Conservation (phyloP, 2,797 vertebrate genomes). For the Percopsis omiscomaycus region DNA sequence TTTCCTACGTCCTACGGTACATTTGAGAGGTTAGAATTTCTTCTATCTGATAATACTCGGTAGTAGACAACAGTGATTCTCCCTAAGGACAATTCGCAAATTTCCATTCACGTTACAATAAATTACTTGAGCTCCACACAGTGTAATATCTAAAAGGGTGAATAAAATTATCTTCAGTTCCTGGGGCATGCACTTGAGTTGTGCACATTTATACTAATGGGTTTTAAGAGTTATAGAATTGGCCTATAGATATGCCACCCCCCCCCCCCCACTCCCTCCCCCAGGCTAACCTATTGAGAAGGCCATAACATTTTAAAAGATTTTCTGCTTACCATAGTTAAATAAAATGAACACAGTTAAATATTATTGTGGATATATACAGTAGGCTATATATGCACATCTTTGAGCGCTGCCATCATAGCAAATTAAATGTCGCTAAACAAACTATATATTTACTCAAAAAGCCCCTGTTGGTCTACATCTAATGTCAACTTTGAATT, state of each 20-base stretch:
- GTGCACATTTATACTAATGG: conserved; percentile 47
- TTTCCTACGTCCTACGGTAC: conserved; percentile 2
- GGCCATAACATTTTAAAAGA: conserved; percentile 45
- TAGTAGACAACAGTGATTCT: conserved; percentile 31
- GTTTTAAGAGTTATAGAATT: conserved; percentile 42
- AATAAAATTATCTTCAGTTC: conserved; percentile 56
- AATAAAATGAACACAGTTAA: conserved; percentile 18
- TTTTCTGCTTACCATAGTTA: conserved; percentile 24
- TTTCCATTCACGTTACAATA: conserved; percentile 45
- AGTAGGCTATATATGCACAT: too few relatives aligned
- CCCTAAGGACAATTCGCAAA: conserved; percentile 45
- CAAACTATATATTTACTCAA: conserved; percentile 31
- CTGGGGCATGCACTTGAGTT: conserved; percentile 46
- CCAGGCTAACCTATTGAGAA: conserved; percentile 39
- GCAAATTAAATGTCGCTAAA: conserved; percentile 23
- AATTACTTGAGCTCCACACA: conserved; percentile 42
- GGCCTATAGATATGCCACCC: conserved; percentile 44
- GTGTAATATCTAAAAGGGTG: conserved; percentile 45
- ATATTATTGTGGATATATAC: too few relatives aligned
- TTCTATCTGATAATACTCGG: conserved; percentile 10
- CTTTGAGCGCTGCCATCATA: conserved; percentile 9
- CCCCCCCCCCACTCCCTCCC: conserved; percentile 27
- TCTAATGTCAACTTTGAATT: conserved; percentile 23
- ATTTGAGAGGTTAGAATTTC: conserved; percentile 29
- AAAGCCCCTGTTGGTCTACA: conserved; percentile 1